These are phyloP conservation scores for Carettochelys insculpta DNA, from an alignment of 2,113 vertebrate species.

Conservation along the genomic window DNA sequence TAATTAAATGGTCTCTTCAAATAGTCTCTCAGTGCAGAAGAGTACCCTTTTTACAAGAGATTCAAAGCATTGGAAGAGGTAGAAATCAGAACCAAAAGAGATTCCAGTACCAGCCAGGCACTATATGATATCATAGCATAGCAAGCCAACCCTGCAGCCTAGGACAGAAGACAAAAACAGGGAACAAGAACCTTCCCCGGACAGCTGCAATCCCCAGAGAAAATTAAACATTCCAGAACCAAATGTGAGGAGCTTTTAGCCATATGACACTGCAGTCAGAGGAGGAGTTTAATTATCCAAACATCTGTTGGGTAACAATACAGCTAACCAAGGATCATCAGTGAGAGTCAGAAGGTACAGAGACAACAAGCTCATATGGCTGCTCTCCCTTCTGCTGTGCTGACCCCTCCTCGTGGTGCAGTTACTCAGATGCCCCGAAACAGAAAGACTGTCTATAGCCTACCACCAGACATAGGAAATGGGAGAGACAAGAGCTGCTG, in stretches of 20 bases:
- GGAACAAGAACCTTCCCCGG: background rate
- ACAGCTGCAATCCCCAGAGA: background rate
- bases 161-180: background rate
- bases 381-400: background rate
- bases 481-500: background rate
- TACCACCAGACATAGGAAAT: background rate
- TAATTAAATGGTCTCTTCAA: background rate
- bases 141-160: background rate
- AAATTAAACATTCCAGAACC: background rate
- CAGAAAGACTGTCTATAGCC: background rate
- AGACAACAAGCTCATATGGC: background rate
- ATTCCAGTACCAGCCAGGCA: conserved; percentile 13
- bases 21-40: background rate
- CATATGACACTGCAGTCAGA: background rate
- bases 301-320: background rate
- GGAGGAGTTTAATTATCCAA: background rate
- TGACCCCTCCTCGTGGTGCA: background rate
- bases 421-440: background rate
- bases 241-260: background rate
- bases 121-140: background rate
- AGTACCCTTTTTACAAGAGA: background rate
- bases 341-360: background rate
- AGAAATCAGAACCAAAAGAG: conserved; percentile 20
- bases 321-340: background rate
- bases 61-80: conserved; percentile 22